Percentiles rank a stretch among this genome's conserved stretches.
phyloP scores from a whole-genome alignment of 2,888 invertebrate genomes.

The Cataglyphis rosenhaueri region DNA sequence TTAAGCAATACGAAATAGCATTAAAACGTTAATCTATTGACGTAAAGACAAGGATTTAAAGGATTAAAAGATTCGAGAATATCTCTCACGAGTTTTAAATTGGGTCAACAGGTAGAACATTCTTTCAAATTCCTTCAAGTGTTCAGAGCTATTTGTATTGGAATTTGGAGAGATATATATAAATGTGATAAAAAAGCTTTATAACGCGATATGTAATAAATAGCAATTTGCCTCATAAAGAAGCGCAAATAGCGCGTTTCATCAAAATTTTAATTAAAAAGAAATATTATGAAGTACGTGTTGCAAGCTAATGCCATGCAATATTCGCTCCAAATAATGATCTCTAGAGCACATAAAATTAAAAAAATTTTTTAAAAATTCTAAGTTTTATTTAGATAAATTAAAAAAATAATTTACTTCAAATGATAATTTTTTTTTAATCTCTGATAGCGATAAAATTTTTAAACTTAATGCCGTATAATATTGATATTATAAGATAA shows the following conservation, averaged over 20 bases:
- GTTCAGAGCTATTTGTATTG: constrained; percentile 12
- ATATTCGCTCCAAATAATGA: constrained; percentile 1
- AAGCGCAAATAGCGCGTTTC: neutral
- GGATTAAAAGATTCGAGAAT: neutral
- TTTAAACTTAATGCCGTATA: neutral
- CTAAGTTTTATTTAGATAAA: neutral
- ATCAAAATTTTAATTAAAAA: constrained; percentile 38
- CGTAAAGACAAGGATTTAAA: neutral
- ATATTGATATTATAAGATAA: neutral
- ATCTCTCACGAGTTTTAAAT: constrained; percentile 4
- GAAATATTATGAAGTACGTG: neutral
- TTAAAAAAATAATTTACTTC: neutral
- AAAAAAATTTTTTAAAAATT: neutral
- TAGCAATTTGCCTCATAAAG: constrained; percentile 25
- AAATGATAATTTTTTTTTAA: neutral
- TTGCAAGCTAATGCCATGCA: neutral
- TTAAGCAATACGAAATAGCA: neutral
- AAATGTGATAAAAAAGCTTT: neutral
- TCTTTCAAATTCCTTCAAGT: constrained; percentile 14
- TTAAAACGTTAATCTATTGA: constrained; percentile 9
- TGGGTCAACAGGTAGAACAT: neutral
- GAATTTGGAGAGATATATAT: constrained; percentile 7
- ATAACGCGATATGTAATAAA: constrained; percentile 9
- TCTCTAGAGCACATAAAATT: neutral
- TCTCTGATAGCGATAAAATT: neutral